phyloP scores from a whole-genome alignment of 2,888 invertebrate genomes.

The Stenolophus ochropezus region DNA sequence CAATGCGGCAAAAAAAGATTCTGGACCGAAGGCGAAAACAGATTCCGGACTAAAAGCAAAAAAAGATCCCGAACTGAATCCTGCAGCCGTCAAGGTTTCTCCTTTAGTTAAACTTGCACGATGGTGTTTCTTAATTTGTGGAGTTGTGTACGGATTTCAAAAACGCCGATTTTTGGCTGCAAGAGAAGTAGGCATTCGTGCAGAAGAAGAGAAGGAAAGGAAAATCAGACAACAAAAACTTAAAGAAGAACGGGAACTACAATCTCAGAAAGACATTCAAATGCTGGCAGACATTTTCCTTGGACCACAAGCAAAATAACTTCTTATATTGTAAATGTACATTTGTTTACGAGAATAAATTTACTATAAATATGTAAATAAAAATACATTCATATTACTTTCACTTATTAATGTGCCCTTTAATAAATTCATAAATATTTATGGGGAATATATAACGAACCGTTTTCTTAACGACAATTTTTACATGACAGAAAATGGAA shows the following conservation, averaged over 20 bases:
- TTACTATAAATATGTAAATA: conserved; percentile 13
- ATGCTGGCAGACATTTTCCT: conserved; percentile 45
- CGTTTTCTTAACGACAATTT: no score
- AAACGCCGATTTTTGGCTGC: conserved; percentile 65
- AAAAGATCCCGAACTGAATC: background rate
- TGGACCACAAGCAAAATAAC: background rate
- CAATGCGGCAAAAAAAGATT: no score
- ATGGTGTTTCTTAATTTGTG: conserved; percentile 69
- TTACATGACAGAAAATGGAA: no score
- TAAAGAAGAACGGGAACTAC: conserved; percentile 61
- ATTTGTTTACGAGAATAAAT: background rate
- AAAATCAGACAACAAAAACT: conserved; percentile 66
- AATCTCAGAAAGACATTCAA: conserved; percentile 61
- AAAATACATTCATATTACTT: conserved; percentile 20
- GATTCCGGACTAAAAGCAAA: background rate
- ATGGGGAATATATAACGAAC: no score
- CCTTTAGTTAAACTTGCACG: conserved; percentile 61
- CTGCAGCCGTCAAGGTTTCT: conserved; percentile 35
- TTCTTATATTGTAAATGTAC: conserved; percentile 1
- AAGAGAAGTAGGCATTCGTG: conserved; percentile 66
- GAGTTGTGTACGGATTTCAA: conserved; percentile 69
- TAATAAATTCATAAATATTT: conserved; percentile 7
- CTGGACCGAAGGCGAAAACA: no score
- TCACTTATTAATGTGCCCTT: background rate
- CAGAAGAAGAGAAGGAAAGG: conserved; percentile 66